Base-by-base conservation (phyloP, 2,888 invertebrate species). In the Drosophila eohydei region DNA sequence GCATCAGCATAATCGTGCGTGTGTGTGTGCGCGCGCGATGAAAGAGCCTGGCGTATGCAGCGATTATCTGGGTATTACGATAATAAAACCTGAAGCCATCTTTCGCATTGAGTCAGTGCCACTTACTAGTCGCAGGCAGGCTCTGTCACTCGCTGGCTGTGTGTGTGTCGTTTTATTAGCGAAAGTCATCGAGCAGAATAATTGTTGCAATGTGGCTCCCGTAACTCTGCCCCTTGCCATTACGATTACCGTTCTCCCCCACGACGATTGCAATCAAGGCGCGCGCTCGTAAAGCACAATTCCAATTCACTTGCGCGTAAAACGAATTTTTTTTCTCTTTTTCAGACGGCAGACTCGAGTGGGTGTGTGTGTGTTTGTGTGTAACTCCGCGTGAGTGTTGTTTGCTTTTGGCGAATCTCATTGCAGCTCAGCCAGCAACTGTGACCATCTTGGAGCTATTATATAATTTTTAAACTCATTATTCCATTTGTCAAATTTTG, bases 161-260 rank as follows among this genome's bases (percentile, higher is more conserved):
- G 46, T 65, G 66, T 51, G 55, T 71, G 78, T 75, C 83, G 80
- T 72, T 84, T 86, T 87, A 91, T 89, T 89, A 90, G 86, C 81
- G 85, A 82, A 90, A 90, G 90, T 88, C 91, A 89, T 86, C 89
- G 89, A 90, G 90, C 91, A 89, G 90, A 91, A 91, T 91, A 91
- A 91, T 91, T 91, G 87, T 84, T 78, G 85, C 84, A 85, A 72
- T 81, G 66, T 65, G 74, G 64, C 61, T 66, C 51, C 70, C 71
- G 58, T 44, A 62, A 52, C 59, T 41, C 48, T 34, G 26, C 41
- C 58, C 62, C 74, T 36, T 50, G 21, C 48, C 58, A 46, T 57
- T 54, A 63, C 54, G 63, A 61, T 76, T 67, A 64, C 77, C 34
- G 44, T 52, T 44, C 63, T 67, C 57, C 40, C 64, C 58, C 59